phyloP scores from a whole-genome alignment of 2,888 invertebrate genomes.

The Volucella inanis region DNA sequence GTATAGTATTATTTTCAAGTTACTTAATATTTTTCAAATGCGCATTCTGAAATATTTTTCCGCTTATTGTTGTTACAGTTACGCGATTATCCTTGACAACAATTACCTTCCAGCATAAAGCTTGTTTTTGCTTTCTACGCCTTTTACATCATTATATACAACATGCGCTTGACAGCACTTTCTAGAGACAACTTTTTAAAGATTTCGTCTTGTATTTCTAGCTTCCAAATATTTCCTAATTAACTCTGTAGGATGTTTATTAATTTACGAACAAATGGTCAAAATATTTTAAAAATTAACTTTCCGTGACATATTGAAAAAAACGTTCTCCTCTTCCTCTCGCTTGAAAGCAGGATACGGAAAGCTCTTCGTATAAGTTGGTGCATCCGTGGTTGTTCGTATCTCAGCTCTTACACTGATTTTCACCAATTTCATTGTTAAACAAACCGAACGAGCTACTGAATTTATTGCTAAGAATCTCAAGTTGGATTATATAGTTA shows the following conservation, averaged over 20 bases:
- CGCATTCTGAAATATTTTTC: conserved; percentile 2
- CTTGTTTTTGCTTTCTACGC: conserved; percentile 3
- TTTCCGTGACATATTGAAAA: not conserved
- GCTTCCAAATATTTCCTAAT: not conserved
- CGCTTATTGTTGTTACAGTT: not conserved
- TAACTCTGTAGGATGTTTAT: not conserved
- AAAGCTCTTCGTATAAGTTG: no score
- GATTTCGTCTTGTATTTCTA: conserved; percentile 3
- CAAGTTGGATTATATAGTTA: no score
- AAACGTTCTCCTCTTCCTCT: no score
- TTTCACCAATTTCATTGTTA: no score
- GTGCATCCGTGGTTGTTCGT: no score
- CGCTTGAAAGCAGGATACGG: no score
- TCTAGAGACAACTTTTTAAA: conserved; percentile 5
- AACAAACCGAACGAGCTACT: no score
- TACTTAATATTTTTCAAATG: conserved; percentile 15
- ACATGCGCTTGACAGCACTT: conserved; percentile 1
- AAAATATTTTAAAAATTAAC: no score
- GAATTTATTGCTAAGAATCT: no score
- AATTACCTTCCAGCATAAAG: not conserved
- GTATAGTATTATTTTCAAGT: not conserved
- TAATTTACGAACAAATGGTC: no score
- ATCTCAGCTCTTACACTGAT: no score
- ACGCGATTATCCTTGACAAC: conserved; percentile 7
- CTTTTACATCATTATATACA: conserved; percentile 7